A percentile compares a stretch with the other conserved stretches of the same genome.
phyloP scores from a whole-genome alignment of 2,113 vertebrate species.

The Geococcyx californianus region DNA sequence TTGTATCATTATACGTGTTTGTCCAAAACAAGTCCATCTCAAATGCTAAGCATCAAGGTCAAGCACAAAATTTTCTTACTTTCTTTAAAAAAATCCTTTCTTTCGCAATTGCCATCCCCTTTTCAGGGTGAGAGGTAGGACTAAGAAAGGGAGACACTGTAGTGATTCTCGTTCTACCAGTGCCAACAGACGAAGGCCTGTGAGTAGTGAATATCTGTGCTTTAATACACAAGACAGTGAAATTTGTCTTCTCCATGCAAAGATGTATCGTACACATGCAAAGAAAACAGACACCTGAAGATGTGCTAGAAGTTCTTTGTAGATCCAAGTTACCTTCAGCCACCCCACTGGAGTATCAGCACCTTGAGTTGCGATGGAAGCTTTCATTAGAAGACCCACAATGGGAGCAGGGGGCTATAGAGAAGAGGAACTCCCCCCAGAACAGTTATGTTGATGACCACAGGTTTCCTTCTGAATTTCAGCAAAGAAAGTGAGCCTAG shows the following conservation, averaged over 20 bases:
- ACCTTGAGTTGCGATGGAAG: neutral
- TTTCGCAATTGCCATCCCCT: neutral
- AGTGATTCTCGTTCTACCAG: neutral
- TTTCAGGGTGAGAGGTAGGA: neutral
- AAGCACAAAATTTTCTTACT: neutral
- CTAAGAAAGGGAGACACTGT: neutral
- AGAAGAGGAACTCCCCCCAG: neutral
- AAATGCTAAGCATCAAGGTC: neutral
- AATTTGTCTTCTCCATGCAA: neutral
- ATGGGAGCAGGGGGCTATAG: neutral
- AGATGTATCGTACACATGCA: neutral
- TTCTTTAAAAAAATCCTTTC: neutral
- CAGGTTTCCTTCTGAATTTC: neutral
- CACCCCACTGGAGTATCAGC: neutral
- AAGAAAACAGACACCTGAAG: neutral
- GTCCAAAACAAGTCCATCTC: neutral
- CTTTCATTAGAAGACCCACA: neutral
- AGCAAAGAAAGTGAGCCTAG: neutral
- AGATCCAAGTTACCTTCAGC: neutral
- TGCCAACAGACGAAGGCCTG: neutral
- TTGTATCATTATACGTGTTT: fast-evolving
- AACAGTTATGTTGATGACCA: neutral
- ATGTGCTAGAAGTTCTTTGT: neutral
- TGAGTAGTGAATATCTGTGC: neutral
- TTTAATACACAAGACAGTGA: too few relatives aligned